Percentiles rank a stretch among this genome's conserved stretches.
These are phyloP conservation scores for Goniozus legneri DNA, from an alignment of 1,140 invertebrate species.

Conservation along the genomic window DNA sequence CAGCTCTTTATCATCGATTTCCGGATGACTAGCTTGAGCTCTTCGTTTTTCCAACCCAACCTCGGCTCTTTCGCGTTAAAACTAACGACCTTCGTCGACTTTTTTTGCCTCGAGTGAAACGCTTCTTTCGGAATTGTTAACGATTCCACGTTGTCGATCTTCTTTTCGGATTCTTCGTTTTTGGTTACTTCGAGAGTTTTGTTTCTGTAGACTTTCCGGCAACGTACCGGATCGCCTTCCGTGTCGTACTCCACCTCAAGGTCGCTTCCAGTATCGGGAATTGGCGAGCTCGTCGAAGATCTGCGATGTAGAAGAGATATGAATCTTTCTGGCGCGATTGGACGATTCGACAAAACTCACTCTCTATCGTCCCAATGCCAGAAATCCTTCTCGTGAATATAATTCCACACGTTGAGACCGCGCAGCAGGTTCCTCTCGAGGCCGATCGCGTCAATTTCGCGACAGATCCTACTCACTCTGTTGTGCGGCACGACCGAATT, in stretches of 20 bases:
- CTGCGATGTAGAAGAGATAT: background rate
- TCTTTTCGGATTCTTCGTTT: too few species aligned
- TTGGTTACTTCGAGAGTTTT: too few species aligned
- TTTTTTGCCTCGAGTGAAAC: too few species aligned
- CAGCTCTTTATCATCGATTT: background rate
- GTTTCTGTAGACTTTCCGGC: too few species aligned
- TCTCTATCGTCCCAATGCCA: slow-evolving; percentile 23
- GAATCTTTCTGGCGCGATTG: background rate
- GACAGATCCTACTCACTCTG: slow-evolving; percentile 25
- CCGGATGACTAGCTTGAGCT: slow-evolving; percentile 4
- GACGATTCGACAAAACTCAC: too few species aligned
- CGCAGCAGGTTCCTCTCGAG: slow-evolving; percentile 19
- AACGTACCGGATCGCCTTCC: too few species aligned
- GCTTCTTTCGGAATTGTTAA: too few species aligned
- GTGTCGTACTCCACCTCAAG: slow-evolving; percentile 22
- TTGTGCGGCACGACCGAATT: slow-evolving; percentile 32
- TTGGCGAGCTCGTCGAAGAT: too few species aligned
- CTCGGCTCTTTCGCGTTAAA: too few species aligned
- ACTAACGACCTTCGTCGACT: too few species aligned
- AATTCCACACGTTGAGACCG: slow-evolving; percentile 27
- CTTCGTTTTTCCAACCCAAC: background rate
- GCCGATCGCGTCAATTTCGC: slow-evolving; percentile 25
- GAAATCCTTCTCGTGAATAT: slow-evolving; percentile 30
- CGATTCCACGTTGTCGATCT: too few species aligned
- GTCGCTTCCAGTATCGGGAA: slow-evolving; percentile 11